Evolutionary conservation across 2,113 vertebrate species (phyloP), one percentile per base, ranked within the genome.

Genomic region (Natator depressus): DNA sequence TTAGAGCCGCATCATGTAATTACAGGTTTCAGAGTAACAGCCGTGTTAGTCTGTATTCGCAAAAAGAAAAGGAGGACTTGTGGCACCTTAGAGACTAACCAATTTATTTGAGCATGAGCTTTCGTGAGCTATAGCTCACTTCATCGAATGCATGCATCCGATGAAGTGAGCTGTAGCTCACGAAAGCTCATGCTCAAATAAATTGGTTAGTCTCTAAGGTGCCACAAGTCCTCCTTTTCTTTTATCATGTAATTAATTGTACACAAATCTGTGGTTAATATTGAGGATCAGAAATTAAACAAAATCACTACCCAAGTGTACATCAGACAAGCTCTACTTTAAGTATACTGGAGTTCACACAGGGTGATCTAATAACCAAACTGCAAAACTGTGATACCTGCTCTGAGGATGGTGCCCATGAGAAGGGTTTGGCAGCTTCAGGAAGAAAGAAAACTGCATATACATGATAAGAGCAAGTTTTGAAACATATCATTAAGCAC

Each of bases 221-320:
- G n/a, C n/a, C n/a, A n/a, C n/a, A n/a, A n/a, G n/a, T n/a, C n/a
- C n/a, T n/a, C n/a, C n/a, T n/a, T n/a, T n/a, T n/a, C n/a, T n/a
- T n/a, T n/a, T n/a, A 94, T 92, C 93, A 93, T 0, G 0, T 95
- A 96, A 97, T 96, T 96, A 97, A 84, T 85, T 89, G 82, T 72
- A 95, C 94, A 96, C 96, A 97, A 96, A 96, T 96, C 94, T 97
- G 80, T 80, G 17, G 92, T 97, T 96, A 97, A 95, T 94, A 91
- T 25, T 20, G 62, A 89, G 89, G 82, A 93, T 96, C 86, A 96
- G 93, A 97, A 97, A 95, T 95, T 94, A 76, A 80, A 97, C 93
- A 95, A 89, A 97, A 93, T 85, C 87, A 84, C 95, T 95, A 91
- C 91, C 91, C 55, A 57, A 57, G 55, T 27, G 10, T 57, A 57